Conservation (phyloP, 2,797 vertebrate genomes). For the Remorina albescens region DNA sequence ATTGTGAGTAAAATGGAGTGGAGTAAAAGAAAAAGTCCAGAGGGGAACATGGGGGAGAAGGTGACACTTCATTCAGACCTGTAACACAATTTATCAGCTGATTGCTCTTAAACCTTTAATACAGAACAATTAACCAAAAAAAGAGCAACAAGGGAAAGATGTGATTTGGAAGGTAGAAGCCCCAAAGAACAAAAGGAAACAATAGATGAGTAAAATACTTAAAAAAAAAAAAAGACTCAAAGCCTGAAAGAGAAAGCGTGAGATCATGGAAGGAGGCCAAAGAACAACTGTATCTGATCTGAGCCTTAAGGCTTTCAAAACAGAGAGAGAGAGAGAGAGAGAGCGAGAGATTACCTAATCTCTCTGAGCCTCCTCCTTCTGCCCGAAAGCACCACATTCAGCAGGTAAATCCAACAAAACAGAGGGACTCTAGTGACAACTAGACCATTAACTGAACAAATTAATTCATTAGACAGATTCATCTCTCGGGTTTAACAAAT, state of each 20-base stretch:
- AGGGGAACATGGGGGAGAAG: slow-evolving; percentile 15
- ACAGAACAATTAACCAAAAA: slow-evolving; percentile 20
- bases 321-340: slow-evolving; percentile 2
- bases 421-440: slow-evolving; percentile 54
- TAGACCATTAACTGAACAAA: slow-evolving; percentile 19
- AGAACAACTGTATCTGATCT: slow-evolving; percentile 71
- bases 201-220: slow-evolving; percentile 2
- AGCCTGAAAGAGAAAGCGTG: slow-evolving; percentile 58
- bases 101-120: slow-evolving; percentile 6
- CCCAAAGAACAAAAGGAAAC: slow-evolving; percentile 8
- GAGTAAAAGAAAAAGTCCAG: slow-evolving; percentile 8
- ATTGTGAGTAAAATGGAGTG: slow-evolving; percentile 37
- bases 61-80: slow-evolving; percentile 31
- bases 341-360: slow-evolving; percentile 70
- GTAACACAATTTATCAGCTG: not conserved
- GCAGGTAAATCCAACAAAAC: slow-evolving; percentile 36
- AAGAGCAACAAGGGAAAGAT: slow-evolving; percentile 1
- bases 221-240: slow-evolving; percentile 13
- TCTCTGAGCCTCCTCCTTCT: slow-evolving; percentile 43
- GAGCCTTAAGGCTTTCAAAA: slow-evolving; percentile 67
- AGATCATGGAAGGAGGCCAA: slow-evolving; percentile 71
- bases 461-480: slow-evolving; percentile 10
- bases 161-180: slow-evolving; percentile 15
- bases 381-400: slow-evolving; percentile 33
- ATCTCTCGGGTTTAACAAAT: not conserved